Evolutionary conservation across 2,888 invertebrate genomes (phyloP), one percentile per base, ranked within the genome.

Genomic region (Toxonevra muliebris): DNA sequence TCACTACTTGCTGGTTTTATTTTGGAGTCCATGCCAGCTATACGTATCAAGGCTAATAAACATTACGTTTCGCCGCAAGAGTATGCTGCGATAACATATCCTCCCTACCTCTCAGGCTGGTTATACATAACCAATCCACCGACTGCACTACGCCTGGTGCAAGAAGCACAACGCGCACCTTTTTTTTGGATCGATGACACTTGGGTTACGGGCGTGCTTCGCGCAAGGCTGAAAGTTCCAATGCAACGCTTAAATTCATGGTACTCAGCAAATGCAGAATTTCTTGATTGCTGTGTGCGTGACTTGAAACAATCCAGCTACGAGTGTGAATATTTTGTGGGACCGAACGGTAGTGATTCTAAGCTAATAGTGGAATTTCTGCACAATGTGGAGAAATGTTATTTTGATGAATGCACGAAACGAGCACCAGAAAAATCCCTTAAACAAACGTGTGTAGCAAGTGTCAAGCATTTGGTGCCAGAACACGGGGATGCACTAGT

Each of bases 161-260:
- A 86, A 3, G 86, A 88, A 73, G 88, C 90, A 0, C 80, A 85
- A 42, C 80, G 84, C 45, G 86, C 89, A n/a, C 86, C 88, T 17
- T 93, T 91, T 76, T 96, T 97, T 85, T 97, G 96, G 96, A 95
- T 97, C 69, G 96, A 97, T 79, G 96, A 97, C 81, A 91, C 93
- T 55, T 92, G 91, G 81, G 85, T 96, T 0, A 96, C 96, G 0
- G 96, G 96, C 1, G 87, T 94, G 60, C 84, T 96, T 42, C 87
- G 91, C 9, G 85, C 89, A 63, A 85, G 87, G 41, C 81, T 89
- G 30, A 86, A 86, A 50, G 87, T 92, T n/a, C 84, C 87, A 50
- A 83, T 90, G 53, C 85, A 84, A 66, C 88, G 90, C 62, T 82
- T 93, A 15, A 87, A 88, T 58, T 77, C 87, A 15, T 88, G 88